Evolutionary conservation across 2,113 vertebrate genomes (phyloP).

Genomic region (Hypomesus transpacificus): DNA sequence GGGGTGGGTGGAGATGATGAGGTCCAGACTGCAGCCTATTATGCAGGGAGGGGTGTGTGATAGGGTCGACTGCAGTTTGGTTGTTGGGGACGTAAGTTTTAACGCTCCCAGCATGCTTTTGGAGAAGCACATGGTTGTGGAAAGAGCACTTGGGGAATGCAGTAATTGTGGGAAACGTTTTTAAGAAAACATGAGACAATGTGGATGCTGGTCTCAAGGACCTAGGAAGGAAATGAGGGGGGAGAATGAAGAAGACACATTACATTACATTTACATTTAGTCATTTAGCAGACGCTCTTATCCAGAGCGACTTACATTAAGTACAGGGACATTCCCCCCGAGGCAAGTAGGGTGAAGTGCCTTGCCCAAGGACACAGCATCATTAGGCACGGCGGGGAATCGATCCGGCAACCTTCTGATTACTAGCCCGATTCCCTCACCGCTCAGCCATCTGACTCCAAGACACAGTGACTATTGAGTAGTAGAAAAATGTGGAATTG

Average conservation of each 20-base stretch:
- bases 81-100: constrained; percentile 18
- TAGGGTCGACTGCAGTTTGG: background rate
- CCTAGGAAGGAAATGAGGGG: constrained; percentile 23
- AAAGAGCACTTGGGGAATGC: constrained; percentile 30
- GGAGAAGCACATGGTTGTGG: constrained; percentile 5
- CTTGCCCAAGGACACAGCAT: too few relatives aligned
- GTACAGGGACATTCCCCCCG: too few relatives aligned
- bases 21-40: background rate
- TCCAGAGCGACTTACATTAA: too few relatives aligned
- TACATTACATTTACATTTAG: too few relatives aligned
- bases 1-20: background rate
- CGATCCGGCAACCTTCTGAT: too few relatives aligned
- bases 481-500: constrained; percentile 4
- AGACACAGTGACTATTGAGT: background rate
- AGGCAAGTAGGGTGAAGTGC: too few relatives aligned
- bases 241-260: background rate
- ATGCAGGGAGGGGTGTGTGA: background rate
- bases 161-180: constrained; percentile 41
- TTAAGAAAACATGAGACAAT: constrained; percentile 20
- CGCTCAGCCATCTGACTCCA: too few relatives aligned
- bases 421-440: too few relatives aligned
- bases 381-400: too few relatives aligned
- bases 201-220: background rate
- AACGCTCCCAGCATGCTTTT: constrained; percentile 34
- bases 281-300: too few relatives aligned